A percentile compares a stretch with the other conserved stretches of the same genome.
phyloP scores from a whole-genome alignment of 1,140 invertebrate species.

The Doryteuthis pealeii region DNA sequence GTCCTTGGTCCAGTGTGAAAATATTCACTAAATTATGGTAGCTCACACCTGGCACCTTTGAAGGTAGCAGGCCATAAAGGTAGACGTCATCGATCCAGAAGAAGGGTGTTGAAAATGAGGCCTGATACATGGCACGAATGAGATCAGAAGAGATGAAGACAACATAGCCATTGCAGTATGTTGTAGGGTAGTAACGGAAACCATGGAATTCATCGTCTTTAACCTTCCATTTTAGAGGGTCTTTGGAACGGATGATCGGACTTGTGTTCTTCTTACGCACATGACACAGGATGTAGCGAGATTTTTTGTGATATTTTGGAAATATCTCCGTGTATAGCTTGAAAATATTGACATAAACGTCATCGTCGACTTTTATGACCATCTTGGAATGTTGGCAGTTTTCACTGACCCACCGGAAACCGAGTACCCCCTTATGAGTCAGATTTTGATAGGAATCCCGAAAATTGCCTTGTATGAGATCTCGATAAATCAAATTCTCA shows the following conservation, averaged over 20 bases:
- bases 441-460: constrained; percentile 52
- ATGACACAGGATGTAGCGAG: constrained; percentile 33
- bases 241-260: constrained; percentile 24
- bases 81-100: constrained; percentile 61
- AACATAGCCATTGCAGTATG: constrained; percentile 59
- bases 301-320: constrained; percentile 20
- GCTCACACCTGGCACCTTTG: constrained; percentile 27
- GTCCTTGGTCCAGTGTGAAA: constrained; percentile 27
- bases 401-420: constrained; percentile 73
- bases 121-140: constrained; percentile 49
- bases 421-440: constrained; percentile 74
- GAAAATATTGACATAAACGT: constrained; percentile 78
- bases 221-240: constrained; percentile 22
- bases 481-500: constrained; percentile 36
- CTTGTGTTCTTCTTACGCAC: constrained; percentile 28
- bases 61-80: constrained; percentile 53
- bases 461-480: constrained; percentile 54
- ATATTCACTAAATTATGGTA: constrained; percentile 25
- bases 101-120: constrained; percentile 42
- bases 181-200: constrained; percentile 31
- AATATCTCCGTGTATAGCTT: constrained; percentile 23
- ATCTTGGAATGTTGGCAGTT: constrained; percentile 69
- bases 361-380: constrained; percentile 87
- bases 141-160: constrained; percentile 56
- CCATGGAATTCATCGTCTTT: constrained; percentile 32